Evolutionary conservation across 2,113 vertebrate genomes (phyloP).

Genomic region (Triplophysa rosa): DNA sequence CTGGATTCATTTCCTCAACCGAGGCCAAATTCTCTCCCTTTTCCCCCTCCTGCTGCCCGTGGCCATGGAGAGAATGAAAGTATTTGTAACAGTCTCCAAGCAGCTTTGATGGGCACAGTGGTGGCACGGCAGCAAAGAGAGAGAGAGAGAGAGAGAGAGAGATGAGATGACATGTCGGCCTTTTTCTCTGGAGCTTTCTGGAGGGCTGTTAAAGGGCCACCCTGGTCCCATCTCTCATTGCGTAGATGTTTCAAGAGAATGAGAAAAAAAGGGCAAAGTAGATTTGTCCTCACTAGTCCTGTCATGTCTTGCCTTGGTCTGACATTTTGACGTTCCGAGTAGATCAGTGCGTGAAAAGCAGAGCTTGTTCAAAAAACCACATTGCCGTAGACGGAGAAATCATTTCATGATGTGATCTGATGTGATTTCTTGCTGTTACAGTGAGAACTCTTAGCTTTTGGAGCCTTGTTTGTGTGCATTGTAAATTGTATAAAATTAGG

Average conservation of each 20-base stretch:
- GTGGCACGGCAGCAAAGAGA: slow-evolving; percentile 37
- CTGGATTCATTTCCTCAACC: slow-evolving; percentile 53
- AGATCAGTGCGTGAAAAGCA: not conserved
- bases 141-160: slow-evolving; percentile 49
- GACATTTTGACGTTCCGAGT: slow-evolving; percentile 26
- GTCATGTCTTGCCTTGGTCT: slow-evolving; percentile 27
- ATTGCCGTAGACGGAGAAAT: not conserved
- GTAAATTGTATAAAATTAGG: not conserved
- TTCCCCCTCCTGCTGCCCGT: slow-evolving; percentile 50
- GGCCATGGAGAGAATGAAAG: slow-evolving; percentile 58
- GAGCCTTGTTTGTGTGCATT: not conserved
- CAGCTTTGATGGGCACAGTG: slow-evolving; percentile 49
- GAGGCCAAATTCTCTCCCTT: slow-evolving; percentile 38
- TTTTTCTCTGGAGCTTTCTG: slow-evolving; percentile 42
- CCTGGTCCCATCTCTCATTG: slow-evolving; percentile 39
- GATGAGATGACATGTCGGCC: slow-evolving; percentile 51
- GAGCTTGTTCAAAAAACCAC: not conserved
- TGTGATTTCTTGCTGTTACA: not conserved
- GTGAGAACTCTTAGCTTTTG: not conserved
- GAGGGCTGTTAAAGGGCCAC: slow-evolving; percentile 33
- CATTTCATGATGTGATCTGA: not conserved
- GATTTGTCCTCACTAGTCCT: slow-evolving; percentile 47
- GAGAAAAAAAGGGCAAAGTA: slow-evolving; percentile 37
- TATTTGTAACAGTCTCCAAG: slow-evolving; percentile 61
- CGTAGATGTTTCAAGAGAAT: slow-evolving; percentile 28